Conservation (phyloP, 1,140 invertebrate species). For the Chlorops oryzae region DNA sequence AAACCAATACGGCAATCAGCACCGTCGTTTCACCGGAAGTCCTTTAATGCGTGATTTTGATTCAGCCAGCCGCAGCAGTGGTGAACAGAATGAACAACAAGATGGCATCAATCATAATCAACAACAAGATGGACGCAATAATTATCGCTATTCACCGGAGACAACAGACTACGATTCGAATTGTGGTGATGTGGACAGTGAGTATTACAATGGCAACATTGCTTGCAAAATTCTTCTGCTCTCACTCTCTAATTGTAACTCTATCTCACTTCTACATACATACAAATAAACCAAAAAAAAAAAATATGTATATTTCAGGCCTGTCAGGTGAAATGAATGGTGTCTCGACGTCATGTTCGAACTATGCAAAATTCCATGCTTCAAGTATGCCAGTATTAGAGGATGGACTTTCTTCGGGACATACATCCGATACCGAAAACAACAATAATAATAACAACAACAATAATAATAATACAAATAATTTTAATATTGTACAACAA, state of each 20-base stretch:
- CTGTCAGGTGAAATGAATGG: constrained; percentile 49
- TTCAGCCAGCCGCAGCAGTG: constrained; percentile 44
- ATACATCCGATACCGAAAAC: constrained; percentile 87
- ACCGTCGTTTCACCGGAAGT: constrained; percentile 35
- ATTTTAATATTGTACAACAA: too few relatives aligned
- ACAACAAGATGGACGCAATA: constrained; percentile 29
- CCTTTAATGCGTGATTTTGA: constrained; percentile 44
- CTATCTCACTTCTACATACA: background rate
- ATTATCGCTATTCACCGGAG: constrained; percentile 86
- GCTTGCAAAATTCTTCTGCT: background rate
- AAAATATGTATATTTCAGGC: constrained; percentile 24
- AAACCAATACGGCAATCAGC: constrained; percentile 11
- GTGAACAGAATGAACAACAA: constrained; percentile 35
- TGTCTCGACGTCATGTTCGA: constrained; percentile 42
- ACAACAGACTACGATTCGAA: constrained; percentile 91
- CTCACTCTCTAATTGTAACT: background rate
- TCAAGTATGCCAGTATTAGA: constrained; percentile 84
- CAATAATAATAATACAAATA: constrained; percentile 33
- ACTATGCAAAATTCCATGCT: constrained; percentile 44
- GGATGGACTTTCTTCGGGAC: constrained; percentile 86
- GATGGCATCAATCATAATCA: constrained; percentile 44
- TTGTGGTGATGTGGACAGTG: constrained; percentile 74
- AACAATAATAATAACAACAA: constrained; percentile 46
- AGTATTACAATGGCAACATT: too few relatives aligned
- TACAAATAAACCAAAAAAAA: background rate